These are phyloP conservation scores for Okamejei kenojei DNA, from an alignment of 2,797 vertebrate species.

Conservation along the genomic window DNA sequence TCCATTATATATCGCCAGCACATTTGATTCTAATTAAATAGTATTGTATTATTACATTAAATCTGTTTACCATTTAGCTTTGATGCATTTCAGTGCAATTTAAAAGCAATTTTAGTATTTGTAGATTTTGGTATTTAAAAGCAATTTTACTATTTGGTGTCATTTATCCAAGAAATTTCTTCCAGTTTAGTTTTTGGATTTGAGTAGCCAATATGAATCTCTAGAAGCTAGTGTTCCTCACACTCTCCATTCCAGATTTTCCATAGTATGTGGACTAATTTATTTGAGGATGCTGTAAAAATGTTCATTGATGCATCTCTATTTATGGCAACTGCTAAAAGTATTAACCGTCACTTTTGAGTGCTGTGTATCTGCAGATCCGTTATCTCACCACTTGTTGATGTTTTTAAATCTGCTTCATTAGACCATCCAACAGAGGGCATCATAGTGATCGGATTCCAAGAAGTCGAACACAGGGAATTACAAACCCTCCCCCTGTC, in stretches of 20 bases:
- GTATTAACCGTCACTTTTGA: neutral
- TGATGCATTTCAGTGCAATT: neutral
- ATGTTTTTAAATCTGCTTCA: conserved; percentile 51
- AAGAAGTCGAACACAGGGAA: conserved; percentile 60
- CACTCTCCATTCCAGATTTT: neutral
- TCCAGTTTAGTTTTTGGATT: neutral
- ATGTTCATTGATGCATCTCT: neutral
- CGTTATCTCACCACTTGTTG: neutral
- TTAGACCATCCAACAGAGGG: conserved; percentile 65
- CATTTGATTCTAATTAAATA: too few relatives aligned
- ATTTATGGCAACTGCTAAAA: neutral
- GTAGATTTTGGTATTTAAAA: neutral
- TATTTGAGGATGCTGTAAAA: neutral
- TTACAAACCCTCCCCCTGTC: conserved; percentile 52
- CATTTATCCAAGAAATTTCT: neutral
- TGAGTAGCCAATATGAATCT: neutral
- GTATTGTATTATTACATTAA: neutral
- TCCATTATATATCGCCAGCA: too few relatives aligned
- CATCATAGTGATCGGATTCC: conserved; percentile 63
- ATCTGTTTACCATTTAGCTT: neutral
- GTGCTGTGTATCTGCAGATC: neutral
- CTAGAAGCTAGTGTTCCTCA: neutral
- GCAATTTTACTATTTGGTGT: neutral
- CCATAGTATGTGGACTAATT: neutral
- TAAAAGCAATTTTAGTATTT: neutral